Conservation (phyloP, 1,140 invertebrate genomes). For the Drosophila neocordata region DNA sequence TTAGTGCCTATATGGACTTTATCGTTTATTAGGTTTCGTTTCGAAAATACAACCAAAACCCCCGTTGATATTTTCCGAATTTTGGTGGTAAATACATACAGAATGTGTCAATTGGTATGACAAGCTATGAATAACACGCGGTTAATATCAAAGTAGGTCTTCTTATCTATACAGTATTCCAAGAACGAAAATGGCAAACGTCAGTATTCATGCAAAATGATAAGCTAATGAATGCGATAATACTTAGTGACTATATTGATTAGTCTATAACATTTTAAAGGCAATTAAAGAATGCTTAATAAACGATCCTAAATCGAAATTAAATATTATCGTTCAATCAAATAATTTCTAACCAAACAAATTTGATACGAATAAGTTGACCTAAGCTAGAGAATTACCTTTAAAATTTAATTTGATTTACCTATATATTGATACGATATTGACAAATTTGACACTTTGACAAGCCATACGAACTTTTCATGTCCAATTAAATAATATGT, state of each 20-base stretch:
- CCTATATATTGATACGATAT: background rate
- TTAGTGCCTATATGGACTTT: no score
- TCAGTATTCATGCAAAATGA: conserved; percentile 1
- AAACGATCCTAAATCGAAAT: background rate
- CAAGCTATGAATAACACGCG: conserved; percentile 3
- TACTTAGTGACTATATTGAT: background rate
- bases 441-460: background rate
- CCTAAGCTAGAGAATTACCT: background rate
- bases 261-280: conserved; percentile 2
- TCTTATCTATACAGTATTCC: conserved; percentile 29
- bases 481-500: conserved; percentile 53
- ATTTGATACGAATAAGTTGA: no score
- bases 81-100: background rate
- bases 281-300: background rate
- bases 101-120: background rate
- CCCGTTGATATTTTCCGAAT: background rate
- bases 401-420: no score
- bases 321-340: background rate
- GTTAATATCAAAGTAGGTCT: conserved; percentile 36
- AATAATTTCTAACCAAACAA: background rate
- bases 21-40: no score
- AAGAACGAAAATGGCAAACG: conserved; percentile 5
- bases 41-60: no score
- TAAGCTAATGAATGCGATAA: conserved; percentile 2
- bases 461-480: conserved; percentile 33